Conservation (phyloP, 2,113 vertebrate species). For the Oreocharis arfaki region DNA sequence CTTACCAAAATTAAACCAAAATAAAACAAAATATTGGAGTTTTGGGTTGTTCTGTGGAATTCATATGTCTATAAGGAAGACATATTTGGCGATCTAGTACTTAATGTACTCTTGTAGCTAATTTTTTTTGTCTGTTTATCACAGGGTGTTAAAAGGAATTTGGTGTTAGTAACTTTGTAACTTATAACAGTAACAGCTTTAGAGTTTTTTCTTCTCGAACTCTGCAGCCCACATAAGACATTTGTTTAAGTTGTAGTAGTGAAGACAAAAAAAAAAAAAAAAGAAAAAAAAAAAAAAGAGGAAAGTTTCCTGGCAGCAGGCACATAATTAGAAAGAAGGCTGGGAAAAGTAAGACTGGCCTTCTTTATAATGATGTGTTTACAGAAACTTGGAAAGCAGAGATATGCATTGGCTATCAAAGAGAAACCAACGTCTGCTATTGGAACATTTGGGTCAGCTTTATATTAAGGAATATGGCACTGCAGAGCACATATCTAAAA, state of each 20-base stretch:
- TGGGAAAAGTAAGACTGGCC: constrained; percentile 27
- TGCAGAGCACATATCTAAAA: constrained; percentile 16
- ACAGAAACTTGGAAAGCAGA: constrained; percentile 70
- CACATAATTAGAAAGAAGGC: constrained; percentile 42
- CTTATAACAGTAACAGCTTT: background rate
- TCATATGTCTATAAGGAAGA: background rate
- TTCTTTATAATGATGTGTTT: constrained; percentile 60
- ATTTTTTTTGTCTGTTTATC: background rate
- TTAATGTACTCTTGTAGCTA: background rate
- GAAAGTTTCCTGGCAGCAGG: constrained; percentile 54
- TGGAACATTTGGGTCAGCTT: constrained; percentile 57
- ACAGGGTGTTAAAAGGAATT: background rate
- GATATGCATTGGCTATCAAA: constrained; percentile 60
- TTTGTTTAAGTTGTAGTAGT: constrained; percentile 37
- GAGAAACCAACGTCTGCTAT: constrained; percentile 42
- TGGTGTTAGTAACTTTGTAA: background rate
- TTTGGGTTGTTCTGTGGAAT: background rate
- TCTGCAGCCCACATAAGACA: background rate
- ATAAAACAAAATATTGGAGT: background rate
- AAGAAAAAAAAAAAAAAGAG: background rate
- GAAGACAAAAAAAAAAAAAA: background rate
- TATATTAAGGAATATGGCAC: constrained; percentile 30
- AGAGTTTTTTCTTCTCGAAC: background rate
- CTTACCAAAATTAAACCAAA: background rate
- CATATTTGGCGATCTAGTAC: background rate